Percentiles rank a stretch among this genome's conserved stretches.
Evolutionary conservation across 2,113 vertebrate species (phyloP).

Genomic region (Procapra przewalskii): DNA sequence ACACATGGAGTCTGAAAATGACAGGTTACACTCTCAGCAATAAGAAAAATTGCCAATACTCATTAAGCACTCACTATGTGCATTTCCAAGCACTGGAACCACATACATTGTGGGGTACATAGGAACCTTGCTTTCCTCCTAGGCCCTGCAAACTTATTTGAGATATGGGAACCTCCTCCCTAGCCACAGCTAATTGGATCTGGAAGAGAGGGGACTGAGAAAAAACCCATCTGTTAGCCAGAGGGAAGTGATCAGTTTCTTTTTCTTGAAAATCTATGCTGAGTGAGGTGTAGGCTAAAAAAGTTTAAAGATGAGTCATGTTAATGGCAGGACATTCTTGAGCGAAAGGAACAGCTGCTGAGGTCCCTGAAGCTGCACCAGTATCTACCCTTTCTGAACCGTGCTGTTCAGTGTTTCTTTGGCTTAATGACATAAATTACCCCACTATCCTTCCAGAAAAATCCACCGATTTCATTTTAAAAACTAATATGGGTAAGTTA

Average conservation of each 20-base stretch:
- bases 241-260: not conserved
- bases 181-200: not conserved
- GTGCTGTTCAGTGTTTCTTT: not conserved
- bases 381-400: not conserved
- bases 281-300: not conserved
- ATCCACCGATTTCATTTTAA: not conserved
- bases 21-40: not conserved
- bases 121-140: not conserved
- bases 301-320: conserved; percentile 34
- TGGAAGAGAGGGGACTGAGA: not conserved
- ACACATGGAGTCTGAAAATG: not conserved
- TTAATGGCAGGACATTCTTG: conserved; percentile 3
- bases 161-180: not conserved
- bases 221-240: conserved; percentile 9
- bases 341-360: conserved; percentile 39
- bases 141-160: not conserved
- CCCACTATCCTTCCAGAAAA: not conserved
- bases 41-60: not conserved
- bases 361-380: not conserved
- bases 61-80: not conserved
- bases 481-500: not conserved
- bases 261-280: conserved; percentile 12
- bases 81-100: not conserved
- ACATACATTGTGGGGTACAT: not conserved
- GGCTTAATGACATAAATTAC: not conserved